Conservation (phyloP, 1,140 invertebrate species). For the Hestina assimilis region DNA sequence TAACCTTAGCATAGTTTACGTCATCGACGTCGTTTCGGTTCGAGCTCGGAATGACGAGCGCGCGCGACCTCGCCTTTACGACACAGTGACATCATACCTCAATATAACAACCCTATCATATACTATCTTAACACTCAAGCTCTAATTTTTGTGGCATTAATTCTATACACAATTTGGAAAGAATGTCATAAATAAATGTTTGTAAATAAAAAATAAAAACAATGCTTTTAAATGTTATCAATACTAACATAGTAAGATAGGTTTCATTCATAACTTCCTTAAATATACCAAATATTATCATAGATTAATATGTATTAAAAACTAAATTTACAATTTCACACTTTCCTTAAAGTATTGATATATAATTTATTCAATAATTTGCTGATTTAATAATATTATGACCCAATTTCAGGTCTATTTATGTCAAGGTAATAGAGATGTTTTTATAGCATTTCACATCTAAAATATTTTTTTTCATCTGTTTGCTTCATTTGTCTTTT, state of each 20-base stretch:
- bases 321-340: too few species aligned
- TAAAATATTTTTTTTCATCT: neutral
- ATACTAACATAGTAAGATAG: too few species aligned
- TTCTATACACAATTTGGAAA: too few species aligned
- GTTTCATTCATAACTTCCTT: too few species aligned
- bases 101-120: constrained; percentile 49
- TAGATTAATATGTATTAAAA: too few species aligned
- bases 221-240: too few species aligned
- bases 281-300: too few species aligned
- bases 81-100: constrained; percentile 73
- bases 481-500: neutral
- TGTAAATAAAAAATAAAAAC: too few species aligned
- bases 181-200: too few species aligned
- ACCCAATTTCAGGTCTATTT: constrained; percentile 23
- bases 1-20: constrained; percentile 74
- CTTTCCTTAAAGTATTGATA: too few species aligned
- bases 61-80: constrained; percentile 73
- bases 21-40: constrained; percentile 64
- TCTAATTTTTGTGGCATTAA: constrained; percentile 3
- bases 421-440: constrained; percentile 9
- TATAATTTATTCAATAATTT: neutral
- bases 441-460: neutral
- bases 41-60: constrained; percentile 58
- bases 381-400: neutral
- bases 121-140: constrained; percentile 13